These are phyloP conservation scores for Apeltes quadracus DNA, from an alignment of 2,113 vertebrate genomes.

Conservation along the genomic window DNA sequence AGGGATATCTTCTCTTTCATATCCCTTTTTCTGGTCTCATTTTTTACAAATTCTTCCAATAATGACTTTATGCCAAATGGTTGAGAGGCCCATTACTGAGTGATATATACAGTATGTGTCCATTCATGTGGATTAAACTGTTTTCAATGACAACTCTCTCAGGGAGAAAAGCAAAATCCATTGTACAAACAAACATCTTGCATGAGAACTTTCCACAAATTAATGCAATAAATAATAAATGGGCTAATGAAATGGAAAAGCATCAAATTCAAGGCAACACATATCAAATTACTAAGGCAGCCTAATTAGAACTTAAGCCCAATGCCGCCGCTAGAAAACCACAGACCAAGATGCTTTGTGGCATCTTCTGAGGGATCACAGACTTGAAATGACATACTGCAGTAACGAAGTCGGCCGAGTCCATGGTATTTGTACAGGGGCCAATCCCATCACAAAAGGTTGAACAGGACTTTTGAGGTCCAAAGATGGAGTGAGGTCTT, in stretches of 20 bases:
- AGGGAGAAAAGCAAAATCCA: not conserved
- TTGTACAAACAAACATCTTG: not conserved
- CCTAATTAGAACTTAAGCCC: too few relatives aligned
- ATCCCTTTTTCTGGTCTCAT: not conserved
- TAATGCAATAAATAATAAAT: not conserved
- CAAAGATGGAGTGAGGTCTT: not conserved
- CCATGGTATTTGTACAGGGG: not conserved
- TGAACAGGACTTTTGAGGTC: not conserved
- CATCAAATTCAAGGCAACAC: too few relatives aligned
- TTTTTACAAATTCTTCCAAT: not conserved
- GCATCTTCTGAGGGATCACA: not conserved
- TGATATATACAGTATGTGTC: not conserved
- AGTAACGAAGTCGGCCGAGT: not conserved
- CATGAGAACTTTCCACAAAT: not conserved
- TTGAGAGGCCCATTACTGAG: not conserved
- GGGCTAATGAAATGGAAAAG: not conserved
- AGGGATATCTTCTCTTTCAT: not conserved
- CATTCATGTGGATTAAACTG: not conserved
- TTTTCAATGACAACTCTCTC: not conserved
- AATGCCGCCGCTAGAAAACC: not conserved
- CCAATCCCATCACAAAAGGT: not conserved
- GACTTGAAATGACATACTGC: not conserved
- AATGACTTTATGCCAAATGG: not conserved
- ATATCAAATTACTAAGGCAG: too few relatives aligned
- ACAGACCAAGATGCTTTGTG: not conserved